Evolutionary conservation across 2,797 vertebrate species (phyloP).

Genomic region (Hyperoplus immaculatus): DNA sequence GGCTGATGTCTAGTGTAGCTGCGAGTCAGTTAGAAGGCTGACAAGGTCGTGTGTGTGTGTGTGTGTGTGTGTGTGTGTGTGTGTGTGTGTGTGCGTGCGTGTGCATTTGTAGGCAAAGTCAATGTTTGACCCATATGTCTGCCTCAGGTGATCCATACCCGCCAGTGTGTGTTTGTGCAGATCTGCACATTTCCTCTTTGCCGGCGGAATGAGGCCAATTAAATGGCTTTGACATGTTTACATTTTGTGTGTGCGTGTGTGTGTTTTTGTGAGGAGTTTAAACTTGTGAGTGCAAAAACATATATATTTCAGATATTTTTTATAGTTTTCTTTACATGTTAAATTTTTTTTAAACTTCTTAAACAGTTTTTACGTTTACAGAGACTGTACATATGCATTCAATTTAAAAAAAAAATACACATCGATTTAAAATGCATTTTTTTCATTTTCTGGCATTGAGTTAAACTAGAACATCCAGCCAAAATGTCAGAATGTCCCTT

Average conservation of each 20-base stretch:
- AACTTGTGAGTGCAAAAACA: not conserved
- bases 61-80: slow-evolving; percentile 19
- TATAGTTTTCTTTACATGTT: not conserved
- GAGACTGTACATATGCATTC: not conserved
- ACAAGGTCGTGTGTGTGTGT: slow-evolving; percentile 6
- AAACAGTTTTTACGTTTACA: not conserved
- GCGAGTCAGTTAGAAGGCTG: slow-evolving; percentile 20
- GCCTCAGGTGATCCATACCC: slow-evolving; percentile 40
- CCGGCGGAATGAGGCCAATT: slow-evolving; percentile 48
- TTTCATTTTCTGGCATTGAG: not conserved
- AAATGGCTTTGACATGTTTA: not conserved
- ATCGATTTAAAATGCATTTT: not conserved
- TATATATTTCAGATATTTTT: not conserved
- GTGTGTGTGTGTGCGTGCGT: not conserved
- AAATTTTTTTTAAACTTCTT: not conserved
- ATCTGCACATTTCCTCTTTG: slow-evolving; percentile 49
- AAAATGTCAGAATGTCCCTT: not conserved
- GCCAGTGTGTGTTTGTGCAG: slow-evolving; percentile 45
- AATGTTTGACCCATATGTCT: slow-evolving; percentile 35
- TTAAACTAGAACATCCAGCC: not conserved
- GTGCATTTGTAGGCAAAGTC: slow-evolving; percentile 11
- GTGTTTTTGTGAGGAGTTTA: not conserved
- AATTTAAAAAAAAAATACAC: not conserved
- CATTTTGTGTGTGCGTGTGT: slow-evolving; percentile 14
- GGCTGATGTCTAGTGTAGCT: slow-evolving; percentile 50